Base-by-base conservation (phyloP, 2,888 invertebrate genomes). In the Drosophila monieri region DNA sequence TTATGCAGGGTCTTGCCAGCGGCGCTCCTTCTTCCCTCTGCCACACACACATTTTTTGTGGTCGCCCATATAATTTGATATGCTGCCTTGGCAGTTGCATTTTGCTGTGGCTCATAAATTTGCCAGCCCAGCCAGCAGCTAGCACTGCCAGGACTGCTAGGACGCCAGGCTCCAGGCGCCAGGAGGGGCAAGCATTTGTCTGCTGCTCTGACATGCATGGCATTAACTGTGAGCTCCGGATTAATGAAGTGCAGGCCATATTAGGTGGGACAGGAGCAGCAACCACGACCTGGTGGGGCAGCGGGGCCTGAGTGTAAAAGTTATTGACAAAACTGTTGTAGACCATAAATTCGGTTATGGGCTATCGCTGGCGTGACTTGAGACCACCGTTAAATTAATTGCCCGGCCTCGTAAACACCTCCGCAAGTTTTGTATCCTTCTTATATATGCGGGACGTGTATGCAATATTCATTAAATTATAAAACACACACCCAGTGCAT, bases 221-320 rank as follows among this genome's bases (percentile, higher is more conserved):
- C 85, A 80, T 85, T 80, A 80, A 80, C 85, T 85, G 81, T 68
- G 54, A 71, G 68, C 59, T 69, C 54, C 73, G 80, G 80, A 88
- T 88, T 87, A 88, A 88, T 87, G 87, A 88, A 87, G 85, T 85
- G 85, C 84, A 81, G 75, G 74, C 74, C 71, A 85, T 87, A 87
- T 88, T 88, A 85, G 85, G 78, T 69, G 70, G 51, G 44, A 56
- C 46, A 27, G 55, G 18, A 37, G 46, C 21, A 35, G 18, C 6
- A 6, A 32, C 39, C 39, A 41, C 32, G 51, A 55, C 10, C 3
- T 1, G 12, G 23, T 0, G 10, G 48, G 4, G 27, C 5, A 8
- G 18, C 30, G 35, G 35, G n/a, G 21, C 3, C 35, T 6, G 35
- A n/a, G 35, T 44, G 61, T 69, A 76, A 80, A 83, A 84, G 85